Base-by-base conservation (phyloP, 2,113 vertebrate genomes). In the Telmatochromis brichardi region DNA sequence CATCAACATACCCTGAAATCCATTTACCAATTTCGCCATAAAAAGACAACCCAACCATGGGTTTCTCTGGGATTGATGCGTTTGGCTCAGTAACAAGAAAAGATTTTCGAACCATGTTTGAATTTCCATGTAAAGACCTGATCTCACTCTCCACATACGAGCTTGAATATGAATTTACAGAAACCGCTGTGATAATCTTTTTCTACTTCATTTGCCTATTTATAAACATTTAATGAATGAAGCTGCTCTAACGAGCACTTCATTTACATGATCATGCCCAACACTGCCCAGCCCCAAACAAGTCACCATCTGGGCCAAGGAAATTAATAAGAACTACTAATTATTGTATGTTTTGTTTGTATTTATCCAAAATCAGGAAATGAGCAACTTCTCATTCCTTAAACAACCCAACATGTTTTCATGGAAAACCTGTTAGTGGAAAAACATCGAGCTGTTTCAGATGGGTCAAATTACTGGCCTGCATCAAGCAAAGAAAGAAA, bases 141-240 rank as follows among this genome's bases (percentile, higher is more conserved):
- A 12, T 65, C 31, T 65, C 31, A 35, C 58, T 35, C 4, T 63
- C 31, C 31, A 65, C 31, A n/a, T 0, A 12, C 9, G 17, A 65
- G 33, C 33, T 2, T 37, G 33, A 2, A 65, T 13, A 3, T 65
- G 33, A 37, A 65, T 37, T 37, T 65, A 37, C 17, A 65, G 60
- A 0, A 65, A 5, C 31, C 0, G 6, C 10, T 65, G 33, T 37
- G 33, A 21, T 65, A n/a, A 65, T 37, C 19, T 12, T 65, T 0
- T 13, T 1, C 60, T 37, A 19, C 19, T 65, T 65, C 33, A 21
- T 37, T 13, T 65, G 19, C 33, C 60, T 65, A 65, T 13, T 21
- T 37, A 3, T 21, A 0, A 65, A 37, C 19, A 37, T 65, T 37
- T 37, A 65, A 65, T 65, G 60, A 37, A 37, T n/a, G 19, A 65